Evolutionary conservation across 2,797 vertebrate genomes (phyloP).

Genomic region (Clarias fuscus): DNA sequence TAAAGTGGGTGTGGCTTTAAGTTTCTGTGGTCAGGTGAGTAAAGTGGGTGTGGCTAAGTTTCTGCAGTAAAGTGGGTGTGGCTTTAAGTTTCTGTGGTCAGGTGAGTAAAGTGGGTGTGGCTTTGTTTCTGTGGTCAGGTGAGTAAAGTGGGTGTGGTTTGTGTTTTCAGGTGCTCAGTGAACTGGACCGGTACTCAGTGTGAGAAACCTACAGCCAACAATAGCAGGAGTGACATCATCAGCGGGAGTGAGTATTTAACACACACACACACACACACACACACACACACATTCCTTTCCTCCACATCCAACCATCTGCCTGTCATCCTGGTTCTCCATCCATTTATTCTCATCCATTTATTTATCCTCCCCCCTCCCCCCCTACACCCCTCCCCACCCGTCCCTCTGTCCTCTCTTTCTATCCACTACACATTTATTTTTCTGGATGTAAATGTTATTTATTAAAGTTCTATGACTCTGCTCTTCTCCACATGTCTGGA

Average conservation of each 20-base stretch:
- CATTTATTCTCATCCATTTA: too few relatives aligned
- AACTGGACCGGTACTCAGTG: slow-evolving; percentile 88
- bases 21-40: slow-evolving; percentile 7
- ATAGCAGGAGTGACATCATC: slow-evolving; percentile 81
- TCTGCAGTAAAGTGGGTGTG: too few relatives aligned
- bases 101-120: slow-evolving; percentile 2
- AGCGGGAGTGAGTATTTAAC: slow-evolving; percentile 77
- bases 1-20: too few relatives aligned
- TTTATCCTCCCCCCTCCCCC: not conserved
- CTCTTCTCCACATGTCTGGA: not conserved
- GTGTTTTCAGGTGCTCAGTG: slow-evolving; percentile 78
- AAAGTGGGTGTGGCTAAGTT: slow-evolving; percentile 45
- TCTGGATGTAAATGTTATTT: not conserved
- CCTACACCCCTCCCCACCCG: too few relatives aligned
- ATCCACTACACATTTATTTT: too few relatives aligned
- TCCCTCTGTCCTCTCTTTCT: too few relatives aligned
- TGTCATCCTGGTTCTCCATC: too few relatives aligned
- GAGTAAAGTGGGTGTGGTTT: slow-evolving; percentile 9
- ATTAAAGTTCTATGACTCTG: not conserved
- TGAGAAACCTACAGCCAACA: slow-evolving; percentile 82
- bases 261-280: not conserved
- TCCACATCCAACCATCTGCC: not conserved
- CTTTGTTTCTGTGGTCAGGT: slow-evolving; percentile 45
- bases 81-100: not conserved
- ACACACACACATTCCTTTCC: not conserved